phyloP scores from a whole-genome alignment of 2,888 invertebrate genomes.

The Drosophila dives region DNA sequence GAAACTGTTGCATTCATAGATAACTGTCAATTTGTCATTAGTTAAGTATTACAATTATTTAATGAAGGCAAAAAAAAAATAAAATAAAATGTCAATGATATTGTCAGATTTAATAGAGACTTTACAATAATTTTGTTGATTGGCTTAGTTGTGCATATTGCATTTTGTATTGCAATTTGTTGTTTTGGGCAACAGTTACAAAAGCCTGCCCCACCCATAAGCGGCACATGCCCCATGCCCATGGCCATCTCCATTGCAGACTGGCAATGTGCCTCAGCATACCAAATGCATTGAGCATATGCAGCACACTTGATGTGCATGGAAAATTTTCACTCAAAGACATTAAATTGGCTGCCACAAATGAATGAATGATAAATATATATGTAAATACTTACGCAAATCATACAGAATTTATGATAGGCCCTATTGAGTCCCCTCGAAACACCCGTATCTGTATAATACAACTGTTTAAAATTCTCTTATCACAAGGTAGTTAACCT shows the following conservation, averaged over 20 bases:
- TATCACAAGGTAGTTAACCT: slow-evolving; percentile 27
- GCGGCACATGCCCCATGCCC: neutral
- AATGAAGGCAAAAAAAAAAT: neutral
- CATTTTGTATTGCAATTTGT: neutral
- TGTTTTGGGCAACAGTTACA: slow-evolving; percentile 25
- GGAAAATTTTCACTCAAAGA: slow-evolving; percentile 70
- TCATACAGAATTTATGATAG: slow-evolving; percentile 17
- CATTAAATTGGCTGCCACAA: slow-evolving; percentile 48
- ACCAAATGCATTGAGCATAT: slow-evolving; percentile 15
- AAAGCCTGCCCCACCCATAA: neutral
- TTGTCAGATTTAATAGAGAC: neutral
- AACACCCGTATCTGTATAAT: neutral
- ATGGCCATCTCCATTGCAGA: slow-evolving; percentile 20
- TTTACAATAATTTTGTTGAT: neutral
- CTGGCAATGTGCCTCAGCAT: slow-evolving; percentile 18
- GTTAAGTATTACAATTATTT: neutral
- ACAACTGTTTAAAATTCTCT: neutral
- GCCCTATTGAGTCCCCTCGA: neutral
- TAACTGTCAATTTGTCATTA: slow-evolving; percentile 2
- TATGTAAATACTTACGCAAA: neutral
- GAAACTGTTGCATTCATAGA: neutral
- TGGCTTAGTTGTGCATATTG: neutral
- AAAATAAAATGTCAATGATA: neutral
- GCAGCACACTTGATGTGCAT: slow-evolving; percentile 43
- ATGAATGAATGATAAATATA: slow-evolving; percentile 17